These are phyloP conservation scores for Lepus americanus DNA, from an alignment of 2,113 vertebrate species.

Conservation along the genomic window DNA sequence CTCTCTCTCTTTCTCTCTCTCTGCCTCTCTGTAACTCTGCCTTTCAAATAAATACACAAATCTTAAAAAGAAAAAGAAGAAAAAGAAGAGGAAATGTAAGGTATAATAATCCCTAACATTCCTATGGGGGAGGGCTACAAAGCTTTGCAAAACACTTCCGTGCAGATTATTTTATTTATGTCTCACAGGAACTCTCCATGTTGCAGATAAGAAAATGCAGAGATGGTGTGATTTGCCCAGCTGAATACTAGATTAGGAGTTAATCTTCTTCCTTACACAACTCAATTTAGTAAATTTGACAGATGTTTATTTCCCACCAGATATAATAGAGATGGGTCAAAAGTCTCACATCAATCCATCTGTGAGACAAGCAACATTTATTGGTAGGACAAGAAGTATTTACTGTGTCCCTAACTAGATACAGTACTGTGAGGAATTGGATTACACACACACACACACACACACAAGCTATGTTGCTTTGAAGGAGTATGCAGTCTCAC, in stretches of 20 bases:
- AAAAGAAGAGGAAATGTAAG: background rate
- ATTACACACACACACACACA: background rate
- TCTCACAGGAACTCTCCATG: background rate
- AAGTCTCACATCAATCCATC: constrained; percentile 32
- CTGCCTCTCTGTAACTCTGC: too few species aligned
- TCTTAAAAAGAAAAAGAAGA: too few species aligned
- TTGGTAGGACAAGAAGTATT: background rate
- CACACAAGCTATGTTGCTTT: constrained; percentile 19
- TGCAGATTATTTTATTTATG: constrained; percentile 6
- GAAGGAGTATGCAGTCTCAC: constrained; percentile 17
- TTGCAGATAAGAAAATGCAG: constrained; percentile 56
- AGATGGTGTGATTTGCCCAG: constrained; percentile 40
- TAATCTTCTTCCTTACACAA: constrained; percentile 27
- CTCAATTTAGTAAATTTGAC: constrained; percentile 53
- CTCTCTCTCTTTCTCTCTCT: too few species aligned
- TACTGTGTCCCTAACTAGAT: background rate
- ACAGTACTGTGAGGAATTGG: background rate
- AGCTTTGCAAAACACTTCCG: constrained; percentile 27
- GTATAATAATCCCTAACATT: background rate
- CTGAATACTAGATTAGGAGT: background rate
- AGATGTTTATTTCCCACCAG: constrained; percentile 53
- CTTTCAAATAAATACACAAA: too few species aligned
- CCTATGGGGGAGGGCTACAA: background rate
- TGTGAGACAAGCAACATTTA: constrained; percentile 3
- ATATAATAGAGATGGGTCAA: background rate